phyloP scores from a whole-genome alignment of 2,113 vertebrate species.

The Saimiri boliviensis region DNA sequence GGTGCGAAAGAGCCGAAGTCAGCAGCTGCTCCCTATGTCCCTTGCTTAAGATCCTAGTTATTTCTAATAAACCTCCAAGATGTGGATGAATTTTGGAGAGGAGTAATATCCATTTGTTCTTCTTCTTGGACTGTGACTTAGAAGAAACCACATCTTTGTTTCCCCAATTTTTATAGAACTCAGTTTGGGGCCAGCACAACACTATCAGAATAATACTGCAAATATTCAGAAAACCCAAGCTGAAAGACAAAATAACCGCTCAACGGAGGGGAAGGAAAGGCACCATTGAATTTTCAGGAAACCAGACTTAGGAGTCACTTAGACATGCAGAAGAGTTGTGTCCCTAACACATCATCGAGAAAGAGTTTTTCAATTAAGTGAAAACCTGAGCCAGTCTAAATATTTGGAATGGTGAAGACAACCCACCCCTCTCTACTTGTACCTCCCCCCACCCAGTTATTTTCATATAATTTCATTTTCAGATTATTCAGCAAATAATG shows the following conservation, averaged over 20 bases:
- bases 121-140: not conserved
- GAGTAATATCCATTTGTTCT: not conserved
- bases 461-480: conserved; percentile 15
- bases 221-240: not conserved
- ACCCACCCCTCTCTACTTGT: too few relatives aligned
- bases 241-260: not conserved
- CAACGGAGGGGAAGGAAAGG: not conserved
- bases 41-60: not conserved
- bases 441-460: not conserved
- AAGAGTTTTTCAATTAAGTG: not conserved
- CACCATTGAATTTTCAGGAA: conserved; percentile 1
- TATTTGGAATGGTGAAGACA: not conserved
- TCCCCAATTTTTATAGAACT: not conserved
- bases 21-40: not conserved
- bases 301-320: not conserved
- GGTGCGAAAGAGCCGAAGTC: not conserved
- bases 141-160: not conserved
- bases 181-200: not conserved
- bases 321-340: not conserved
- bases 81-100: not conserved
- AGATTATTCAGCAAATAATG: conserved; percentile 11
- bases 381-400: not conserved
- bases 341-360: not conserved
- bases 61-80: not conserved
- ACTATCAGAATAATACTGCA: not conserved